These are phyloP conservation scores for Chamaetylas fuelleborni DNA, from an alignment of 2,113 vertebrate species.

Conservation along the genomic window DNA sequence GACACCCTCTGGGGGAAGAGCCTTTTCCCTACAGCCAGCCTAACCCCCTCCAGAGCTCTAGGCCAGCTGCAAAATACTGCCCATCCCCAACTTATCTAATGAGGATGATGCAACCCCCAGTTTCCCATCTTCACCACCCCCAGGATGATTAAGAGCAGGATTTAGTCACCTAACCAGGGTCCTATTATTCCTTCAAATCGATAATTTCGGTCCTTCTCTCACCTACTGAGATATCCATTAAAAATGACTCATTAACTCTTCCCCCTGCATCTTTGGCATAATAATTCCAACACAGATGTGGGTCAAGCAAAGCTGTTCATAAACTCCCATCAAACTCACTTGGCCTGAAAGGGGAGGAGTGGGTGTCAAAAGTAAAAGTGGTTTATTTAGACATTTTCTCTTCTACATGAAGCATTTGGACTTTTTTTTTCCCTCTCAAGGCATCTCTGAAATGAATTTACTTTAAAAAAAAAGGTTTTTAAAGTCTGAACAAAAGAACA, in stretches of 20 bases:
- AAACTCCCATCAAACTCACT: background rate
- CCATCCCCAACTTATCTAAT: background rate
- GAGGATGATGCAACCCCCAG: background rate
- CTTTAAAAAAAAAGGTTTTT: background rate
- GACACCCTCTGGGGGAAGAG: background rate
- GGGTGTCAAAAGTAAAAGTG: background rate
- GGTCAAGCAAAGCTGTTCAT: background rate
- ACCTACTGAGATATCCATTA: slow-evolving; percentile 21
- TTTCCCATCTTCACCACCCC: background rate
- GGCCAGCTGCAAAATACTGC: background rate
- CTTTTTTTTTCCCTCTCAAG: background rate
- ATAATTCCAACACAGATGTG: background rate
- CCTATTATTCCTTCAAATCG: slow-evolving; percentile 32
- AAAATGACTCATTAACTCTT: slow-evolving; percentile 49
- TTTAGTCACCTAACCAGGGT: slow-evolving; percentile 43
- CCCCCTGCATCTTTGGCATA: background rate
- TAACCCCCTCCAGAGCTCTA: background rate
- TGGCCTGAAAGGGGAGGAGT: background rate
- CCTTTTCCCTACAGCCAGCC: background rate
- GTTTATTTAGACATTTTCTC: background rate
- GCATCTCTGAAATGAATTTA: background rate
- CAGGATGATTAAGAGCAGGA: slow-evolving; percentile 46
- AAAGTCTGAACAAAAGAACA: background rate
- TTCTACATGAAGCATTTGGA: background rate
- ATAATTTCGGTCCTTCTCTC: slow-evolving; percentile 9